Percentiles rank a stretch among this genome's conserved stretches.
These are phyloP conservation scores for Andinoacara biseriatus DNA, from an alignment of 2,113 vertebrate species.

Conservation along the genomic window DNA sequence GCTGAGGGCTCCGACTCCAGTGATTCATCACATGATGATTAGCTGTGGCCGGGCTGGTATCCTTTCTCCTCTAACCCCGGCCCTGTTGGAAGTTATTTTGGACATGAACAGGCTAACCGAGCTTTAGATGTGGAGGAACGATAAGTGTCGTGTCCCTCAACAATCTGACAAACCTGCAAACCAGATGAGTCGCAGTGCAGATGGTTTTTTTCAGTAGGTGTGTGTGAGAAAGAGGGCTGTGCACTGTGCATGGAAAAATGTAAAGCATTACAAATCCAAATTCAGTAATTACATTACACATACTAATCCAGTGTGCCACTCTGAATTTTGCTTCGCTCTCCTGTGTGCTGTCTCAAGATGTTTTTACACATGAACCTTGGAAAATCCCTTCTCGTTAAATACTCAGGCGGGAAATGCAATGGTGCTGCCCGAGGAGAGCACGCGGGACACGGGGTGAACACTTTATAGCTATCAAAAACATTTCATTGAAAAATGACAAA, in stretches of 20 bases:
- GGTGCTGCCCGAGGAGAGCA: not conserved
- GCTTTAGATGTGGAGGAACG: constrained; percentile 74
- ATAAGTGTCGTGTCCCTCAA: constrained; percentile 71
- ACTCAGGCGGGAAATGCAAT: not conserved
- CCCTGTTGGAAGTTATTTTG: constrained; percentile 71
- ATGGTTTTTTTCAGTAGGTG: constrained; percentile 7
- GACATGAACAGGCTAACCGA: constrained; percentile 61
- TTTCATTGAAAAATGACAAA: not conserved
- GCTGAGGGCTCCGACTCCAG: constrained; percentile 66
- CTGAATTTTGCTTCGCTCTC: not conserved
- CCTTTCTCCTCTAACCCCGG: constrained; percentile 51
- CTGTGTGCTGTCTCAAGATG: not conserved
- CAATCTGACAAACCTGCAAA: constrained; percentile 73
- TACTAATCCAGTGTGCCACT: not conserved
- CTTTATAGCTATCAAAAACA: not conserved
- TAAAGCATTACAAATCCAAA: not conserved
- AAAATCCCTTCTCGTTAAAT: not conserved
- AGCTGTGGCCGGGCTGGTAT: constrained; percentile 68
- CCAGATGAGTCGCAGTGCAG: constrained; percentile 65
- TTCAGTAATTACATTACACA: not conserved
- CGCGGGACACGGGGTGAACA: not conserved
- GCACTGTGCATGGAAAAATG: not conserved
- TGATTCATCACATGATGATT: constrained; percentile 79
- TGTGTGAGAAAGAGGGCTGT: not conserved
- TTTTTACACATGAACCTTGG: not conserved